Percentiles rank a stretch among this genome's conserved stretches.
phyloP scores from a whole-genome alignment of 2,113 vertebrate species.

The Cephalopterus ornatus region DNA sequence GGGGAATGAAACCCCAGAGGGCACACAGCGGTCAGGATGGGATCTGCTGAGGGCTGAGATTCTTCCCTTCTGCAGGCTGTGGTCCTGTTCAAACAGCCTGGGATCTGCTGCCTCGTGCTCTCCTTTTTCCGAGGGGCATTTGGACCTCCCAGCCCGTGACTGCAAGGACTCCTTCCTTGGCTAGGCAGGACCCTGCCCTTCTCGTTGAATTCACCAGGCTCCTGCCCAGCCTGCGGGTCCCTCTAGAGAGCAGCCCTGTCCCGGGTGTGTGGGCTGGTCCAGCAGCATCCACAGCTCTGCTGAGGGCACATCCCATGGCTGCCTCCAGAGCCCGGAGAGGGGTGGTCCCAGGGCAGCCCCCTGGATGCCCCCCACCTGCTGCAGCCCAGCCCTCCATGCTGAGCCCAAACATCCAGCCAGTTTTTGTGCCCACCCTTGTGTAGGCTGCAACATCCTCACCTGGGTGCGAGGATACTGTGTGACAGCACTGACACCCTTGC shows the following conservation, averaged over 20 bases:
- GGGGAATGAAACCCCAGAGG: rapidly evolving
- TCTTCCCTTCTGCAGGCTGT: rapidly evolving
- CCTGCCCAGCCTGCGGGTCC: background rate
- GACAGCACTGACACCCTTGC: background rate
- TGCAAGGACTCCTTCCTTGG: background rate
- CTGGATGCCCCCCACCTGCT: no score
- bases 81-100: background rate
- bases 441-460: background rate
- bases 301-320: background rate
- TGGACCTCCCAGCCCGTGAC: background rate
- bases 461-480: background rate
- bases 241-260: background rate
- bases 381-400: background rate
- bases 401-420: background rate
- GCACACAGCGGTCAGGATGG: background rate
- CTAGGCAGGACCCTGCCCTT: background rate
- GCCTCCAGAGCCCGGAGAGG: background rate
- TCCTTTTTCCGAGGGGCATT: background rate
- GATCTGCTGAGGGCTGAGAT: no score
- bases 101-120: rapidly evolving
- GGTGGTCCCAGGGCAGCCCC: background rate
- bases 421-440: background rate
- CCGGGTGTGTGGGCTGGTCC: rapidly evolving
- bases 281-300: background rate
- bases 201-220: background rate